A percentile compares a stretch with the other conserved stretches of the same genome.
Evolutionary conservation across 2,113 vertebrate genomes (phyloP).

Genomic region (Sander lucioperca): DNA sequence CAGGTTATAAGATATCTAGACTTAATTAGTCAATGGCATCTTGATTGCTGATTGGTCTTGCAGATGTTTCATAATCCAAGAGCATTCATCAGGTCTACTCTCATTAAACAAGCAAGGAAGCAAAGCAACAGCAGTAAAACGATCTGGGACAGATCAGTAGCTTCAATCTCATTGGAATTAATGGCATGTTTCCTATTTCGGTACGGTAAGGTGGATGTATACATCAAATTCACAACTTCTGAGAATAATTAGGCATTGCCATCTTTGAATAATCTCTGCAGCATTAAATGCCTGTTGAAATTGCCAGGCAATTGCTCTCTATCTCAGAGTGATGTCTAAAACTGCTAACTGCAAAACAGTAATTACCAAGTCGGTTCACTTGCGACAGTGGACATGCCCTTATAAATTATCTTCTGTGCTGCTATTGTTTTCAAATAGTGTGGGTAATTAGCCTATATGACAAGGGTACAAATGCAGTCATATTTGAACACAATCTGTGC

Average conservation of each 20-base stretch:
- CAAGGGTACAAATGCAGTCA: slow-evolving; percentile 55
- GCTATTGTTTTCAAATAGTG: slow-evolving; percentile 48
- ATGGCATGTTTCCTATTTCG: slow-evolving; percentile 51
- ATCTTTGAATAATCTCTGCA: slow-evolving; percentile 54
- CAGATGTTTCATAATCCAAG: slow-evolving; percentile 45
- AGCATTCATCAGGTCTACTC: slow-evolving; percentile 33
- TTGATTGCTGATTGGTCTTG: slow-evolving; percentile 26
- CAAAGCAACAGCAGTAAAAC: slow-evolving; percentile 21
- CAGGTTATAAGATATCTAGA: slow-evolving; percentile 2
- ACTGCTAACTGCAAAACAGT: slow-evolving; percentile 51
- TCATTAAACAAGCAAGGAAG: slow-evolving; percentile 43
- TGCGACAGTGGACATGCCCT: slow-evolving; percentile 46
- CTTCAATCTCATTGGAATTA: slow-evolving; percentile 46
- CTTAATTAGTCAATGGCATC: slow-evolving; percentile 25
- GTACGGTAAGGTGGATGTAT: slow-evolving; percentile 28
- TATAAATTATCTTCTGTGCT: slow-evolving; percentile 35
- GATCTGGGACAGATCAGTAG: slow-evolving; percentile 36
- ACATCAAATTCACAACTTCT: slow-evolving; percentile 40
- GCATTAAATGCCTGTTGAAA: slow-evolving; percentile 50
- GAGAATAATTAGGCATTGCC: slow-evolving; percentile 54
- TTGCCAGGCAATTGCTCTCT: slow-evolving; percentile 56
- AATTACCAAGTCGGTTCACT: slow-evolving; percentile 59
- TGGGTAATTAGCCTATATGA: slow-evolving; percentile 61
- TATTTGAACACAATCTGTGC: slow-evolving; percentile 29
- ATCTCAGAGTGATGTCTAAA: slow-evolving; percentile 48